phyloP scores from a whole-genome alignment of 2,797 vertebrate genomes.

The Valencia hispanica region DNA sequence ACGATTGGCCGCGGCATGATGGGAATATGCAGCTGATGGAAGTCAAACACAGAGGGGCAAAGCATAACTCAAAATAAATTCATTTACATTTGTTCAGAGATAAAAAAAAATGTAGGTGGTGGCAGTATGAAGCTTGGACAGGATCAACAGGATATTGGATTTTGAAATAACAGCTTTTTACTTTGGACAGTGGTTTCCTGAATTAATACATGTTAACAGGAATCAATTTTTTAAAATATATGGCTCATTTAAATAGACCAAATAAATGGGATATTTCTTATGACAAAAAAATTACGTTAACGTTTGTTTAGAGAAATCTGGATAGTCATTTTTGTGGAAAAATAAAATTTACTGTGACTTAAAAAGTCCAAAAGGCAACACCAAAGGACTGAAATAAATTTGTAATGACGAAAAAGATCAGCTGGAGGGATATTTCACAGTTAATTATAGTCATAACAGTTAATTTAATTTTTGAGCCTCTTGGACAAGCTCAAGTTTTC shows the following conservation, averaged over 20 bases:
- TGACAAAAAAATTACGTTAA: background rate
- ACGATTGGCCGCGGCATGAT: constrained; percentile 1
- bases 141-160: background rate
- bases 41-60: constrained; percentile 2
- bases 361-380: background rate
- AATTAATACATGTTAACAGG: background rate
- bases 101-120: constrained; percentile 11
- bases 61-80: constrained; percentile 18
- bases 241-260: background rate
- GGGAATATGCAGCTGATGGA: constrained; percentile 36
- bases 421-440: background rate
- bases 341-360: too few species aligned
- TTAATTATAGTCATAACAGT: background rate
- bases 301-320: too few species aligned
- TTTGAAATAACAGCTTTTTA: background rate
- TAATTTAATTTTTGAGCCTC: background rate
- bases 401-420: background rate
- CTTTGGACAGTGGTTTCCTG: background rate
- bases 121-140: background rate
- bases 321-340: background rate
- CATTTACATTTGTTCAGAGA: constrained; percentile 24
- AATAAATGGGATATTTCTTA: background rate
- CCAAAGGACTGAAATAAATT: background rate
- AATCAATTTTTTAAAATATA: background rate
- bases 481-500: background rate